These are phyloP conservation scores for Lucifuga dentata DNA, from an alignment of 2,113 vertebrate genomes.

Conservation along the genomic window DNA sequence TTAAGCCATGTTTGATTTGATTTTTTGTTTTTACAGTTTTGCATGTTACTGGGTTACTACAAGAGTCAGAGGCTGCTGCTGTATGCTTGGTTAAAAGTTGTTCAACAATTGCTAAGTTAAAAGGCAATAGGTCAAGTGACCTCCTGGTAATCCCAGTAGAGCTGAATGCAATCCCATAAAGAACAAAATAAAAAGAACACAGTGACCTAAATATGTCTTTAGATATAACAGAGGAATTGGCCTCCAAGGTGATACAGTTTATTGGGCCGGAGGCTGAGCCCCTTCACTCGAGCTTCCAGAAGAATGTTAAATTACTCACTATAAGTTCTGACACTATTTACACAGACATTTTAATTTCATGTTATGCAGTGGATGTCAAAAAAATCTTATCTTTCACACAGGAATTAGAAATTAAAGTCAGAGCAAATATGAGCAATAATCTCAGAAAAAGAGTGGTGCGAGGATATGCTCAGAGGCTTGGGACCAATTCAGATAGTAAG, in stretches of 20 bases:
- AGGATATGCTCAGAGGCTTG: constrained; percentile 11
- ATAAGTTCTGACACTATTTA: constrained; percentile 37
- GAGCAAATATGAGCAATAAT: constrained; percentile 11
- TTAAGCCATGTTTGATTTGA: not conserved
- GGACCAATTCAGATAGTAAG: not conserved
- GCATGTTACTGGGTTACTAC: not conserved
- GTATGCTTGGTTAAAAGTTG: not conserved
- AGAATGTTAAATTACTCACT: constrained; percentile 11
- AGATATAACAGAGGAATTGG: constrained; percentile 51
- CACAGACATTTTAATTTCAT: constrained; percentile 16
- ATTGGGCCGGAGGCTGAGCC: constrained; percentile 50
- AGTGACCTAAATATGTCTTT: constrained; percentile 64
- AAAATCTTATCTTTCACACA: not conserved
- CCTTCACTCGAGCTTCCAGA: constrained; percentile 12
- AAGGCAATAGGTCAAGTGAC: not conserved
- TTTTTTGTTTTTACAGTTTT: not conserved
- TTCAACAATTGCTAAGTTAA: not conserved
- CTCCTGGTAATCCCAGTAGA: constrained; percentile 10
- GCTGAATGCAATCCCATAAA: constrained; percentile 27
- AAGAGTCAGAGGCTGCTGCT: constrained; percentile 3
- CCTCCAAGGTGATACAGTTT: constrained; percentile 55
- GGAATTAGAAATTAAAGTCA: not conserved
- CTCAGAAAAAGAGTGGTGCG: constrained; percentile 11
- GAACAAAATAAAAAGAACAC: constrained; percentile 44
- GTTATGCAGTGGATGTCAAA: not conserved